phyloP scores from a whole-genome alignment of 2,888 invertebrate genomes.

The Thysanoteuthis rhombus region DNA sequence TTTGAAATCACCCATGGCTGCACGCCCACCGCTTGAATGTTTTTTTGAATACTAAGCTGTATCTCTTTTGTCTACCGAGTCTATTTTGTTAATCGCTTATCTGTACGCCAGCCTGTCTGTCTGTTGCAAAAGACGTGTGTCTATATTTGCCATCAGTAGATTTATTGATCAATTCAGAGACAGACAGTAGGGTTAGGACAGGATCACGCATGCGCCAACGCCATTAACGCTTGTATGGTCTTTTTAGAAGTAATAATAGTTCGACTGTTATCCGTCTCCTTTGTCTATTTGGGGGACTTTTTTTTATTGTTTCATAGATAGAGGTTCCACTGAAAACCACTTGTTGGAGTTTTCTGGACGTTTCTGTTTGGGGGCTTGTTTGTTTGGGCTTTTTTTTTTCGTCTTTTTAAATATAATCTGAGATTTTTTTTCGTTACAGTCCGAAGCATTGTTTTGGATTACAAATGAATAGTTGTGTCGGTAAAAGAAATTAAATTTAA shows the following conservation, averaged over 20 bases:
- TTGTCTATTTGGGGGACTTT: neutral
- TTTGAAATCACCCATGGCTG: neutral
- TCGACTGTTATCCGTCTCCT: neutral
- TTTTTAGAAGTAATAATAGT: neutral
- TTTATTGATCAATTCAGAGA: neutral
- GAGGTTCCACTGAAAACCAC: neutral
- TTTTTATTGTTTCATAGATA: neutral
- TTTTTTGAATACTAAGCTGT: neutral
- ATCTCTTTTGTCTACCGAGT: neutral
- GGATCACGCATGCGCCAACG: neutral
- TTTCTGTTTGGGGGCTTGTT: neutral
- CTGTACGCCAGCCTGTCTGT: conserved; percentile 18
- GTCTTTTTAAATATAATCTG: no score
- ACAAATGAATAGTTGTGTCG: no score
- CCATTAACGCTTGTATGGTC: neutral
- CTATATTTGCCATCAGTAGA: neutral
- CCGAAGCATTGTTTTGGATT: no score
- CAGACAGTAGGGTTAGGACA: neutral
- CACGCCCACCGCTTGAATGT: neutral
- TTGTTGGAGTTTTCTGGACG: neutral
- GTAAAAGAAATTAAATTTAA: no score
- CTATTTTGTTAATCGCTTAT: neutral
- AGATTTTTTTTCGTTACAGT: no score
- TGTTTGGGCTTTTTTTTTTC: no score
- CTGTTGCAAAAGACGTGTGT: neutral